Percentiles rank a stretch among this genome's conserved stretches.
Evolutionary conservation across 2,113 vertebrate genomes (phyloP).

Genomic region (Ginglymostoma cirratum): DNA sequence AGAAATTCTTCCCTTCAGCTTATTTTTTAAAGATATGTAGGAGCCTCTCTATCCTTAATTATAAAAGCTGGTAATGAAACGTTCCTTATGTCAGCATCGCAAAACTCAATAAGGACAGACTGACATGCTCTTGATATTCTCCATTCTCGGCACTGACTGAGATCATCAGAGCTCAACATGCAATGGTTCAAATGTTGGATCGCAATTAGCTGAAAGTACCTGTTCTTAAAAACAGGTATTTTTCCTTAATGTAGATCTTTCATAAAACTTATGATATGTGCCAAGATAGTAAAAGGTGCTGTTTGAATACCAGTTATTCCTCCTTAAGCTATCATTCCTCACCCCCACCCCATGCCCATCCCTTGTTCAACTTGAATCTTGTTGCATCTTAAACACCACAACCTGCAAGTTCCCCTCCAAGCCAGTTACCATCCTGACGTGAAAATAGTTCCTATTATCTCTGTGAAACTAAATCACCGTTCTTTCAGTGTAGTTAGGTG

Average conservation of each 20-base stretch:
- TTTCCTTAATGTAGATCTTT: background rate
- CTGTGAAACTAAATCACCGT: too few relatives aligned
- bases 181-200: background rate
- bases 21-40: background rate
- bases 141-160: background rate
- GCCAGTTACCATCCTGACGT: too few relatives aligned
- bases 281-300: background rate
- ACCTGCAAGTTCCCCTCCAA: too few relatives aligned
- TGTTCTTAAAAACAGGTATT: background rate
- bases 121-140: background rate
- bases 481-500: too few relatives aligned
- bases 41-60: background rate
- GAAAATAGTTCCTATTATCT: too few relatives aligned
- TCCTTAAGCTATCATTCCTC: background rate
- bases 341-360: too few relatives aligned
- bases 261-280: background rate
- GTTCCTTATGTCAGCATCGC: background rate
- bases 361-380: too few relatives aligned
- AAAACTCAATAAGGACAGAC: background rate
- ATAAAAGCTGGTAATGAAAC: background rate
- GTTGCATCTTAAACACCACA: too few relatives aligned
- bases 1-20: background rate
- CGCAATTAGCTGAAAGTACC: background rate
- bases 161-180: background rate
- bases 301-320: background rate